Evolutionary conservation across 2,113 vertebrate genomes (phyloP).

Genomic region (Trichomycterus rosablanca): DNA sequence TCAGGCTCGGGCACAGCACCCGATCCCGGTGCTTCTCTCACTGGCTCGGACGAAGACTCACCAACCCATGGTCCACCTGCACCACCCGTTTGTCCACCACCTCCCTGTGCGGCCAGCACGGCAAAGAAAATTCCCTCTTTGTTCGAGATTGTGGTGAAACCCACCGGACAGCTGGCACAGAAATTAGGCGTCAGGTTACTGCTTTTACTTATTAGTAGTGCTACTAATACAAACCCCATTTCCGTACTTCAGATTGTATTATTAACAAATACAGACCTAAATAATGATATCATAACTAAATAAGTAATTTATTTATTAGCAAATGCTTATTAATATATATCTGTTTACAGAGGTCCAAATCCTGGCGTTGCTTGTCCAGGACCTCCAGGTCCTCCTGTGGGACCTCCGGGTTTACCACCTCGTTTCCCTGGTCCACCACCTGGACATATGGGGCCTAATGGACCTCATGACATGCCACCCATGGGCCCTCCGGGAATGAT

Average conservation of each 20-base stretch:
- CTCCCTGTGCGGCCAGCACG: constrained; percentile 66
- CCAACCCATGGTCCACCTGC: constrained; percentile 66
- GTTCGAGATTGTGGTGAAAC: constrained; percentile 92
- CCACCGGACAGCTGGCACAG: constrained; percentile 87
- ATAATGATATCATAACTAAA: no score
- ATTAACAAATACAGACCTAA: no score
- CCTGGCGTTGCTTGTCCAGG: constrained; percentile 56
- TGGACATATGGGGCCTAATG: constrained; percentile 58
- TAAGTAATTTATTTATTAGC: not conserved
- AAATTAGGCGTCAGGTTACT: constrained; percentile 68
- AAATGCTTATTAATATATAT: not conserved
- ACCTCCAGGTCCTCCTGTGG: constrained; percentile 55
- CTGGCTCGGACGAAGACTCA: constrained; percentile 61
- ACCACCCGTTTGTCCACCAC: constrained; percentile 66
- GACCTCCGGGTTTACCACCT: constrained; percentile 67
- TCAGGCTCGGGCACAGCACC: constrained; percentile 46
- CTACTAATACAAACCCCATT: not conserved
- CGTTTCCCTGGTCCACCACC: constrained; percentile 75
- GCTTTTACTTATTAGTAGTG: not conserved
- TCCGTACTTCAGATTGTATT: no score
- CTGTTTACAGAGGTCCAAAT: constrained; percentile 55
- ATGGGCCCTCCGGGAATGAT: constrained; percentile 76
- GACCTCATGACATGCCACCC: constrained; percentile 69
- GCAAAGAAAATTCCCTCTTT: constrained; percentile 89
- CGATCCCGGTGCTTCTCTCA: constrained; percentile 55